phyloP scores from a whole-genome alignment of 2,797 vertebrate species.

The Netta rufina region DNA sequence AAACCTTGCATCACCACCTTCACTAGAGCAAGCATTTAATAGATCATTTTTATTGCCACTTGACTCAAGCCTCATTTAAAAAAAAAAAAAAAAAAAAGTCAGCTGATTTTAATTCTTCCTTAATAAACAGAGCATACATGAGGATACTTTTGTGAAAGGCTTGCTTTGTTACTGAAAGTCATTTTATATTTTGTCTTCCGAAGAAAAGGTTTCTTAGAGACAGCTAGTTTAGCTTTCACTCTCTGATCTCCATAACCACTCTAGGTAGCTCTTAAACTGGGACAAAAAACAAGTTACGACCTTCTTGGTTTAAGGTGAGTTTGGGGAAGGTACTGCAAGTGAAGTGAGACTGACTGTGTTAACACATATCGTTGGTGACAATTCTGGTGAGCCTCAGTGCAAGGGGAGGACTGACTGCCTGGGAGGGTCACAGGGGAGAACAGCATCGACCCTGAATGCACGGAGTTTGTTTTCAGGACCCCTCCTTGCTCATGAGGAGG shows the following conservation, averaged over 20 bases:
- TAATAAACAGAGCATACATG: conserved; percentile 16
- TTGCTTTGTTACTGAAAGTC: conserved; percentile 12
- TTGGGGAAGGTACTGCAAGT: not conserved
- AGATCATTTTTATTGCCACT: conserved; percentile 45
- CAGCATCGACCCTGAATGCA: not conserved
- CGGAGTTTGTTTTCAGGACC: not conserved
- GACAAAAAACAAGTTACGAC: not conserved
- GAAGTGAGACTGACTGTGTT: not conserved
- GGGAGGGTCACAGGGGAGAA: not conserved
- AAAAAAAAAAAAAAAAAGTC: not conserved
- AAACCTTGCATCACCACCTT: conserved; percentile 27
- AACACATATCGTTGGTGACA: not conserved
- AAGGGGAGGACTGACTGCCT: not conserved
- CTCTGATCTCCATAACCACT: not conserved
- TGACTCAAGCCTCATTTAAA: conserved; percentile 26
- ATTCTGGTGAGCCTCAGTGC: not conserved
- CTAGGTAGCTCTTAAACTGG: not conserved
- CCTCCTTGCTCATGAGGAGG: not conserved
- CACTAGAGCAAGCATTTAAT: not conserved
- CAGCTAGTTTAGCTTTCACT: not conserved
- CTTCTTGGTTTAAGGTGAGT: not conserved
- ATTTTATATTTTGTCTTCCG: not conserved
- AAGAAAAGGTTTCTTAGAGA: not conserved
- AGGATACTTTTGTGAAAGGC: not conserved
- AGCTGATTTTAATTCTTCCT: conserved; percentile 52